Evolutionary conservation across 2,888 invertebrate genomes (phyloP), one percentile per base, ranked within the genome.

Genomic region (Eudasyphora cyanicolor): DNA sequence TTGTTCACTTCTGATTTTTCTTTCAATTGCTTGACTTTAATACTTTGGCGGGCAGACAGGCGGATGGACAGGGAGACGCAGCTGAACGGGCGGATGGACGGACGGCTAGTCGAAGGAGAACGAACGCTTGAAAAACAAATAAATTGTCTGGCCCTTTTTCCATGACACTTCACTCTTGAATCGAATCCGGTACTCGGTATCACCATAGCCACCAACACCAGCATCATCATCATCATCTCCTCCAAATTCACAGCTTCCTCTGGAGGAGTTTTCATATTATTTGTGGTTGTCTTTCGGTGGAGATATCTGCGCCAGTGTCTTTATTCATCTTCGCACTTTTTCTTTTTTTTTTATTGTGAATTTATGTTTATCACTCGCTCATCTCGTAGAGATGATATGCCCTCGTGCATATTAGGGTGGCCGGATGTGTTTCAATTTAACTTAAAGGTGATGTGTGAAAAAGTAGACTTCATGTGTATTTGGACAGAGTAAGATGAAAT

Each of bases 201-300:
- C 69, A 67, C 2, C 29, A 71, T n/a, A n/a, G n/a, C 17, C 42
- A 21, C 32, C 24, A 57, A 62, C 57, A 67, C 24, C 57, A n/a
- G n/a, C 69, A 62, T 62, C 69, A 57, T 69, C 57, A 71, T 64
- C 67, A 73, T 73, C 73, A 69, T 42, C 74, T 70, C 62, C 75
- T 67, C 24, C 21, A 67, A 82, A 78, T 71, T 82, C 78, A 75
- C 77, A 78, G 77, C 70, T 82, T 82, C 82, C 82, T 78, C 62
- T 70, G 64, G 51, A 60, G 60, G 21, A 1, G 7, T 17, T 64
- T 12, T 64, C 38, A 1, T 35, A 8, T n/a, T 32, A 7, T 2
- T 51, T 51, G 17, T 76, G 73, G 54, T 73, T 75, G 51, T 77
- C 74, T 49, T 77, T 19, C 74, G 24, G 21, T 67, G 67, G 42